Evolutionary conservation across 2,888 invertebrate species (phyloP).

Genomic region (Crematogaster levior): DNA sequence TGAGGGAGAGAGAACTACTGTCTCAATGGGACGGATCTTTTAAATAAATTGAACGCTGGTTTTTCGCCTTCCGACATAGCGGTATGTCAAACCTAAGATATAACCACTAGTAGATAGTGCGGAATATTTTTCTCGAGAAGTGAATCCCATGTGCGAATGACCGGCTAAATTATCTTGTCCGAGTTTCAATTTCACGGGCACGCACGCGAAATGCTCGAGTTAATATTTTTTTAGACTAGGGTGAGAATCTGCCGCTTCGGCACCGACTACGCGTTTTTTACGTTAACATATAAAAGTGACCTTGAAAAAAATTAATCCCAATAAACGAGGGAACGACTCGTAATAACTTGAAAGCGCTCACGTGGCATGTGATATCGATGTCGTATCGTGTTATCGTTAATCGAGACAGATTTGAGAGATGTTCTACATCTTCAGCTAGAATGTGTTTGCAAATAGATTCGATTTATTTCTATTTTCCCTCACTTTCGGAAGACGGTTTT

Average conservation of each 20-base stretch:
- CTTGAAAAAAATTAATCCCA: background rate
- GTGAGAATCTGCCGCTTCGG: background rate
- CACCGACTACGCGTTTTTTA: background rate
- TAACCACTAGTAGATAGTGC: background rate
- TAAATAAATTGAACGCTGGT: conserved; percentile 54
- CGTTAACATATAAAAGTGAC: background rate
- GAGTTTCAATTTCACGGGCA: background rate
- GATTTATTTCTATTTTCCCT: background rate
- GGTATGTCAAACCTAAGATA: background rate
- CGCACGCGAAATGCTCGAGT: background rate
- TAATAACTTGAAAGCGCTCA: background rate
- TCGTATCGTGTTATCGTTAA: background rate
- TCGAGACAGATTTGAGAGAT: background rate
- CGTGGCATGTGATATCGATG: background rate
- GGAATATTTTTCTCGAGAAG: background rate
- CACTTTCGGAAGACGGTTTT: background rate
- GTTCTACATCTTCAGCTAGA: background rate
- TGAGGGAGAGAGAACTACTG: background rate
- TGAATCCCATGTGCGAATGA: background rate
- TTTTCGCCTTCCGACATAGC: background rate
- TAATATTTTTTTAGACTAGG: background rate
- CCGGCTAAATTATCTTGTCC: background rate
- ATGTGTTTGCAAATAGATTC: background rate
- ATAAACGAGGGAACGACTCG: background rate
- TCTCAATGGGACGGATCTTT: conserved; percentile 44